Base-by-base conservation (phyloP, 2,113 vertebrate species). In the Sorex fumeus region DNA sequence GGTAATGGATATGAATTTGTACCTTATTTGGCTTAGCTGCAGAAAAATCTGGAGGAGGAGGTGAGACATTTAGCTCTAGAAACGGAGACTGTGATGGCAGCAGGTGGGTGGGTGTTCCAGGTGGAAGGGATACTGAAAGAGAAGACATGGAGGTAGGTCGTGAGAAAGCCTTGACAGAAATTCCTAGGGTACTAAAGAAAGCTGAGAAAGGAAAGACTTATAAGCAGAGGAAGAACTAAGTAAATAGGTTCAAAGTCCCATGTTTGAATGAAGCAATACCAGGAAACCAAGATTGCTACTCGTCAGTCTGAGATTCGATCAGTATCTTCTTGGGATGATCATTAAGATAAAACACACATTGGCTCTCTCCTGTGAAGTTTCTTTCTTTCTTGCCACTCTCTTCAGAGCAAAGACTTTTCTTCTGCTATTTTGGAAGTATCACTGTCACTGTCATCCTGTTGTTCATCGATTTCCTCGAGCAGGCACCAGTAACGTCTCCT, bases 101-200 rank as follows among this genome's bases (percentile, higher is more conserved):
- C 95, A 94, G 94, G 95, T 96, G 91, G 95, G 96, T 94, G 96
- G 95, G 92, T 97, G 94, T 96, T 97, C 79, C 96, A 97, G 95
- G 95, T 97, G 95, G 91, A 97, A 93, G 91, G 95, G 96, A 96
- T 94, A 93, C 86, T 92, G 40, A 81, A 76, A 76, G 88, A 95
- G 92, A 97, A 91, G 84, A 32, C 85, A 90, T 92, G 75, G 88
- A 93, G 88, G 72, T 74, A 91, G 86, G 89, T 64, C 36, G 60
- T 93, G 67, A 95, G 47, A 67, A 93, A 92, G 71, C 12, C 67
- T 92, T 97, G 91, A 88, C 86, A 96, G 91, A 90, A 92, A 36
- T 45, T 93, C 62, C 92, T 90, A 72, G 50, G 67, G 78, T 95
- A 53, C 62, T 93, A 85, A 94, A 88, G 79, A 89, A 94, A 88